phyloP scores from a whole-genome alignment of 2,797 vertebrate genomes.

The Catostomus latipinnis region DNA sequence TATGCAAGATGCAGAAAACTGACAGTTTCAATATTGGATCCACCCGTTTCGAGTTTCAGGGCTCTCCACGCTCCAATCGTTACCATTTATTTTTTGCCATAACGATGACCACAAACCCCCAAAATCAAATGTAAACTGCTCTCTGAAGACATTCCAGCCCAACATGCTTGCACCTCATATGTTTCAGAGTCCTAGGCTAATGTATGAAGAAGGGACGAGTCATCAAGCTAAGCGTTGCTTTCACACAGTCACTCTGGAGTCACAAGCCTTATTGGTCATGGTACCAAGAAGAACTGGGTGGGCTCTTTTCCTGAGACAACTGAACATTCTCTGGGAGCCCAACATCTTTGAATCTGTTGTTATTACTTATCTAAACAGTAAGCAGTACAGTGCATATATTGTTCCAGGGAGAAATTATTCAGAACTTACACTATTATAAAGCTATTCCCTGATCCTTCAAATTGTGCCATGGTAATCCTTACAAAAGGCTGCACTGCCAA shows the following conservation, averaged over 20 bases:
- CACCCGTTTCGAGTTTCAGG: slow-evolving; percentile 34
- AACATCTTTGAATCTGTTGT: neutral
- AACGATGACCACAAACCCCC: slow-evolving; percentile 69
- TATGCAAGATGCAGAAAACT: slow-evolving; percentile 47
- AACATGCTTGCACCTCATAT: slow-evolving; percentile 59
- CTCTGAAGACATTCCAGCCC: slow-evolving; percentile 46
- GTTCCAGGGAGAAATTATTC: neutral
- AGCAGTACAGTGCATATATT: slow-evolving; percentile 1
- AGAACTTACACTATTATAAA: slow-evolving; percentile 1
- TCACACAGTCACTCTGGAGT: slow-evolving; percentile 7
- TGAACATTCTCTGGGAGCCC: neutral
- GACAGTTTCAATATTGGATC: slow-evolving; percentile 49
- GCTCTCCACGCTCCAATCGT: slow-evolving; percentile 35
- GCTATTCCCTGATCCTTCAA: neutral
- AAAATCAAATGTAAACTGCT: slow-evolving; percentile 59
- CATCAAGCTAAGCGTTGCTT: slow-evolving; percentile 15
- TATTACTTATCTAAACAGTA: neutral
- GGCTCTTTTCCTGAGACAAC: neutral
- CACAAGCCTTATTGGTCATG: slow-evolving; percentile 12
- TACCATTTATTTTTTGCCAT: slow-evolving; percentile 49
- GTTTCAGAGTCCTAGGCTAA: slow-evolving; percentile 38
- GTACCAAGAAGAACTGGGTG: neutral
- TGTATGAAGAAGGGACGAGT: slow-evolving; percentile 36
- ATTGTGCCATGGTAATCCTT: neutral
- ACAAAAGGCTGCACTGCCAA: neutral